These are phyloP conservation scores for Drosophila prostipennis DNA, from an alignment of 2,888 invertebrate species.

Conservation along the genomic window DNA sequence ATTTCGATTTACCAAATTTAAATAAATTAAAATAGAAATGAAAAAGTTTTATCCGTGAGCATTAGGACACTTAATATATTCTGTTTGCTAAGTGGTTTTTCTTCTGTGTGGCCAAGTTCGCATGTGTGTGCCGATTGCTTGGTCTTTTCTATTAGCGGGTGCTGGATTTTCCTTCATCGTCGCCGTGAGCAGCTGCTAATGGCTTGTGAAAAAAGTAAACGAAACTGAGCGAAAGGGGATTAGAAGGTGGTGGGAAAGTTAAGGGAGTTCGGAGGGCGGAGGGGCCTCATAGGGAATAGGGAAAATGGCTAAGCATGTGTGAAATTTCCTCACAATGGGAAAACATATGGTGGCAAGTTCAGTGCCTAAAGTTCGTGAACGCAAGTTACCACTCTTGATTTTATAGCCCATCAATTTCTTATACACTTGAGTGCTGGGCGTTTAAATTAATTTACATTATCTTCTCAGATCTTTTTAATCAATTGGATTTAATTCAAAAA, in stretches of 20 bases:
- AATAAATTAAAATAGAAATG: too few species aligned
- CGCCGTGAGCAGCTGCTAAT: conserved; percentile 68
- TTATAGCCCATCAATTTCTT: conserved; percentile 1
- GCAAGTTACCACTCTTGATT: conserved; percentile 10
- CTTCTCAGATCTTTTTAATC: not conserved
- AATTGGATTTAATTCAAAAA: not conserved
- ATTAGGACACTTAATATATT: not conserved
- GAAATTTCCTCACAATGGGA: conserved; percentile 14
- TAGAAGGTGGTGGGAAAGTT: conserved; percentile 15
- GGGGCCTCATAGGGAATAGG: conserved; percentile 21
- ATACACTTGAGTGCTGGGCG: not conserved
- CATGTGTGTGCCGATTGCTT: conserved; percentile 19
- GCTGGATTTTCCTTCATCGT: conserved; percentile 39
- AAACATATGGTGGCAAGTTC: conserved; percentile 39
- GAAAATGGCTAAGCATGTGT: conserved; percentile 34
- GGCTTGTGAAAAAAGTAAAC: conserved; percentile 48
- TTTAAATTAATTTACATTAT: conserved; percentile 6
- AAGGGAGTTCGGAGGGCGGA: not conserved
- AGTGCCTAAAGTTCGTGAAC: conserved; percentile 8
- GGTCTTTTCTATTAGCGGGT: conserved; percentile 37
- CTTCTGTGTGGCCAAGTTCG: conserved; percentile 4
- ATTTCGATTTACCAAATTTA: too few species aligned
- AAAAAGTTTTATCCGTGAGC: too few species aligned
- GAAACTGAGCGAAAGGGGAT: conserved; percentile 8
- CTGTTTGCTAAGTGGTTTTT: not conserved